phyloP scores from a whole-genome alignment of 2,888 invertebrate species.

The Deilephila elpenor region DNA sequence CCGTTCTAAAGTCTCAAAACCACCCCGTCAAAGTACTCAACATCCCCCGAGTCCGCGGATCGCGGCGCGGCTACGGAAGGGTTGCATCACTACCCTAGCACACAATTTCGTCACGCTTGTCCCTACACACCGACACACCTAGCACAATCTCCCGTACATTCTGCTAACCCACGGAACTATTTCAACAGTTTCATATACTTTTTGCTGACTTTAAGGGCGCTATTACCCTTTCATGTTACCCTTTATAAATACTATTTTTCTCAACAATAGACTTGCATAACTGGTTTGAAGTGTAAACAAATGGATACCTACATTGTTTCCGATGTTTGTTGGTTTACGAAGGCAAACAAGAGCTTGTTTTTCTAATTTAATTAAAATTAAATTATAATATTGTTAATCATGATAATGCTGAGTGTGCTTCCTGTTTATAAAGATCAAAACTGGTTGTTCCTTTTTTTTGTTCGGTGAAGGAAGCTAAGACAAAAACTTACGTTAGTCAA shows the following conservation, averaged over 20 bases:
- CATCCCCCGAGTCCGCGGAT: constrained; percentile 73
- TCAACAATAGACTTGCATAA: constrained; percentile 74
- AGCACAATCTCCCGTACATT: constrained; percentile 36
- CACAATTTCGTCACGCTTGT: constrained; percentile 75
- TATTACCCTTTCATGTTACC: constrained; percentile 56
- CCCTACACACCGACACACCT: constrained; percentile 50
- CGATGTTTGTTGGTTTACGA: constrained; percentile 8
- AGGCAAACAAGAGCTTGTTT: constrained; percentile 1
- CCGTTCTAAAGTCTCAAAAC: constrained; percentile 52
- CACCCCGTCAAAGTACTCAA: constrained; percentile 35
- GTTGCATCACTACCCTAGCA: constrained; percentile 76
- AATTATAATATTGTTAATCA: not conserved
- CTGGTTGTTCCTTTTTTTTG: not conserved
- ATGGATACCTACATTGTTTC: constrained; percentile 70
- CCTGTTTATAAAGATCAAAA: not conserved
- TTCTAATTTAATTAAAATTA: not conserved
- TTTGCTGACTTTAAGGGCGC: constrained; percentile 39
- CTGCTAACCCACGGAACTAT: constrained; percentile 32
- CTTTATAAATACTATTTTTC: constrained; percentile 66
- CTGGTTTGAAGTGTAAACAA: constrained; percentile 81
- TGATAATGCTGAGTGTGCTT: not conserved
- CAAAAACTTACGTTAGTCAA: not conserved
- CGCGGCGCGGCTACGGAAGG: constrained; percentile 71
- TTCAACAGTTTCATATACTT: constrained; percentile 31
- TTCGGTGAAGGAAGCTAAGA: not conserved